Conservation (phyloP, 2,888 invertebrate species). For the Hemistola chrysoprasaria region DNA sequence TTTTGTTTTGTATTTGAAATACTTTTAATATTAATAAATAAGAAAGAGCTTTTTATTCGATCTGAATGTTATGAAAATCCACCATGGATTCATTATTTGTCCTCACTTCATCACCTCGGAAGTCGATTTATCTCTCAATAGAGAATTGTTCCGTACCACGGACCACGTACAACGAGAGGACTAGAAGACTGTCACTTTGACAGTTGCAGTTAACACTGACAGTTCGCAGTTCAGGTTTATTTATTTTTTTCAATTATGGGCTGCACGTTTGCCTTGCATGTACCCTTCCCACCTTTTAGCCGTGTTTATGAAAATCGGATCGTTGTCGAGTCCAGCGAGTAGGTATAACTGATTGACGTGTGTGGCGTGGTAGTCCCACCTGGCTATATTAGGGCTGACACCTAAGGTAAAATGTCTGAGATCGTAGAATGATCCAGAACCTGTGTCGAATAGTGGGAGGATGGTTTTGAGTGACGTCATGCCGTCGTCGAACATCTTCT, state of each 20-base stretch:
- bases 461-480: slow-evolving; percentile 93
- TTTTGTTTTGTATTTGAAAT: slow-evolving; percentile 16
- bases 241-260: slow-evolving; percentile 88
- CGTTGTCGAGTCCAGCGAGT: slow-evolving; percentile 91
- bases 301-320: slow-evolving; percentile 90
- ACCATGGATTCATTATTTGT: not conserved
- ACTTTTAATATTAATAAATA: slow-evolving; percentile 1
- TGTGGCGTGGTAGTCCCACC: slow-evolving; percentile 99
- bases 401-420: slow-evolving; percentile 95
- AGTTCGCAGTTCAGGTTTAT: slow-evolving; percentile 10
- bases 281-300: slow-evolving; percentile 97
- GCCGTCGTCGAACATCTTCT: slow-evolving; percentile 90
- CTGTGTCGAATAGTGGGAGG: slow-evolving; percentile 96
- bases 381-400: slow-evolving; percentile 95
- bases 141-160: slow-evolving; percentile 4
- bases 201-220: slow-evolving; percentile 17
- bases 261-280: slow-evolving; percentile 96
- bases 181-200: slow-evolving; percentile 17
- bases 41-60: not conserved
- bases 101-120: slow-evolving; percentile 12
- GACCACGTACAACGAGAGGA: slow-evolving; percentile 18
- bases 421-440: slow-evolving; percentile 97
- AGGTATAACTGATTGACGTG: slow-evolving; percentile 97
- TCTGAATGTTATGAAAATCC: not conserved
- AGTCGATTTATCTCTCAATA: not conserved